Evolutionary conservation across 1,140 invertebrate genomes (phyloP), one percentile per base, ranked within the genome.

Genomic region (Drosophila oshimai): DNA sequence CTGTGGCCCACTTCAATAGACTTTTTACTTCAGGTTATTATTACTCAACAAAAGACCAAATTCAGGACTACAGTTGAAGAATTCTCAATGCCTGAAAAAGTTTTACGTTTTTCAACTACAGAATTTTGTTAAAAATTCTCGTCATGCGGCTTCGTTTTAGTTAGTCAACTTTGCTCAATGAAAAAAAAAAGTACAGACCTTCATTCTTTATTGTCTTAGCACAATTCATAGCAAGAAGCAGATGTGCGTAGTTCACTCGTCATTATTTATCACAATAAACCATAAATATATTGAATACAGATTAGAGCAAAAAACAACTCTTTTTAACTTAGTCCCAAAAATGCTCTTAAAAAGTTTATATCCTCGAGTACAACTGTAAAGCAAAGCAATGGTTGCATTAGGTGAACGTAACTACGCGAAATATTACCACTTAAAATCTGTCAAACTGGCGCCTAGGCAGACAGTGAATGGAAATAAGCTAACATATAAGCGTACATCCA

Each of bases 51-150:
- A 64, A 74, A 44, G 36, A 37, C 53, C 44, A 39, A 76, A 61
- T 17, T 28, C 28, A 49, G 20, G 22, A 74, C 74, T 74, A 53
- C 60, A 75, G 79, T 86, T 58, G 26, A 68, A 72, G 50, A 74
- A 75, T 75, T 72, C 72, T 86, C 71, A 86, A 86, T 74, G 71
- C 37, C 36, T 50, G 13, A 9, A 50, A 72, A 84, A 74, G 65
- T 72, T 72, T 41, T 45, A 68, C 41, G 37, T 34, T 42, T 18
- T 34, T 13, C 26, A 36, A 50, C 42, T 62, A 22, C 13, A 17
- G 36, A 33, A 67, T 36, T 58, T 29, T 68, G 53, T 62, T 42
- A 71, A 86, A 84, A 57, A 74, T 70, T 58, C 69, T 28, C 20
- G 83, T 88, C 81, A 87, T 87, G 62, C 81, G 57, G 24, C 17